Evolutionary conservation across 2,888 invertebrate species (phyloP), one percentile per base, ranked within the genome.

Genomic region (Melikaiella ostensackeni): DNA sequence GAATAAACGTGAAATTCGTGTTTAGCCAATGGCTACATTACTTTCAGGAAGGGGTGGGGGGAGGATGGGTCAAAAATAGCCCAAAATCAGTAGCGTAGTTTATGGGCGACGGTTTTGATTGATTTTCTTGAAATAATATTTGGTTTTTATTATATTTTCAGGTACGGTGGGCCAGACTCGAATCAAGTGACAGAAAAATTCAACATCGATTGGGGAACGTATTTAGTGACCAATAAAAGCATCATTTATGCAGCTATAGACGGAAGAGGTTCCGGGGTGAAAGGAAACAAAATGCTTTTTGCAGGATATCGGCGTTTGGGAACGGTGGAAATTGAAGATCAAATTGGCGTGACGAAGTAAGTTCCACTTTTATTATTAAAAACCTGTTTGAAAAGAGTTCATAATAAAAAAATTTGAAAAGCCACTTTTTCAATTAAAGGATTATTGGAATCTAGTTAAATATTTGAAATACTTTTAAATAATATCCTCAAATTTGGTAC

Each of bases 161-260:
- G 97, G 7, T 98, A 99, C 90, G 98, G 96, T 6, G 99, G 98
- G 7, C 99, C 99, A 0, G 97, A 97, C 87, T 96, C 97, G 0
- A 96, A 96, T 86, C 94, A 96, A 87, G 98, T 98, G 9, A 94
- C 95, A 0, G 95, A 97, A 86, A 95, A 95, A 88, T 98, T 97
- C 93, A 93, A 93, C 81, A 89, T 98, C 27, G 96, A 96, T 89
- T 98, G 98, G 97, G 97, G 97, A 77, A 95, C 96, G 57, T 98
- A 97, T 86, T 93, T 99, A 70, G 95, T 96, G 24, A 95, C 96
- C 24, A 95, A 96, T 79, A 96, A 95, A 91, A 96, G 96, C 84
- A 95, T 98, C 82, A 96, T 98, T 78, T 96, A 98, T 84, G 98
- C 96, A 0, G 94, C 95, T 82, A 98, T 99, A 80, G 99, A 99